A percentile compares a stretch with the other conserved stretches of the same genome.
Conservation (phyloP, 2,888 invertebrate species). For the Matsumyia berberina region DNA sequence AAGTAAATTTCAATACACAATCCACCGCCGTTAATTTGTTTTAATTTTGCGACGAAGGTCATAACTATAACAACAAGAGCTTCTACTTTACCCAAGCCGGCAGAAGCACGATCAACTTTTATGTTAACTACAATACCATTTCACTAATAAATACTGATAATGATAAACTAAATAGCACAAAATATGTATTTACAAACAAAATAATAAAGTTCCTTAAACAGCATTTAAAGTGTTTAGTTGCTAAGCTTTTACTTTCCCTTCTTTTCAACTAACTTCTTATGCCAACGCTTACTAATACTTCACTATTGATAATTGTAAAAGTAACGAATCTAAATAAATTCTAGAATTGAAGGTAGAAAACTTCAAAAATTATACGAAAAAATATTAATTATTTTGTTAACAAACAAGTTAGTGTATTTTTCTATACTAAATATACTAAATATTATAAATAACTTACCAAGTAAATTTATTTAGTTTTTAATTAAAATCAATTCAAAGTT, state of each 20-base stretch:
- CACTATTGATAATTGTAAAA: constrained; percentile 43
- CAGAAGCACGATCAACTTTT: background rate
- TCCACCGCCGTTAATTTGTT: background rate
- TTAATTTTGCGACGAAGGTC: constrained; percentile 13
- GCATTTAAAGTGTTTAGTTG: constrained; percentile 44
- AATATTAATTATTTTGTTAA: constrained; percentile 54
- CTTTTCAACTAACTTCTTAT: constrained; percentile 22
- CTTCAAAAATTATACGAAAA: constrained; percentile 58
- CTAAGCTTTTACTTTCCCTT: constrained; percentile 29
- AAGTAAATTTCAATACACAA: constrained; percentile 67
- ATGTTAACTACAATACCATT: background rate
- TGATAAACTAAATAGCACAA: constrained; percentile 51
- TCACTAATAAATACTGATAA: constrained; percentile 16
- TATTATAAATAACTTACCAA: constrained; percentile 15
- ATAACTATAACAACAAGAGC: background rate
- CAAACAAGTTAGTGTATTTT: constrained; percentile 67
- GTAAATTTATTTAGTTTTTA: constrained; percentile 51
- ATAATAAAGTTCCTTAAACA: constrained; percentile 68
- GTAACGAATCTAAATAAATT: constrained; percentile 60
- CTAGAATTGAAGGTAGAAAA: constrained; percentile 49
- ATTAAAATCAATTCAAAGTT: constrained; percentile 41
- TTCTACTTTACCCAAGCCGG: background rate
- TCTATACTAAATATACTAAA: constrained; percentile 54
- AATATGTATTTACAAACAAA: constrained; percentile 41
- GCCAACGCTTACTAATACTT: constrained; percentile 34